Evolutionary conservation across 1,140 invertebrate genomes (phyloP), one percentile per base, ranked within the genome.

Genomic region (Macrotrachela quadricornifera): DNA sequence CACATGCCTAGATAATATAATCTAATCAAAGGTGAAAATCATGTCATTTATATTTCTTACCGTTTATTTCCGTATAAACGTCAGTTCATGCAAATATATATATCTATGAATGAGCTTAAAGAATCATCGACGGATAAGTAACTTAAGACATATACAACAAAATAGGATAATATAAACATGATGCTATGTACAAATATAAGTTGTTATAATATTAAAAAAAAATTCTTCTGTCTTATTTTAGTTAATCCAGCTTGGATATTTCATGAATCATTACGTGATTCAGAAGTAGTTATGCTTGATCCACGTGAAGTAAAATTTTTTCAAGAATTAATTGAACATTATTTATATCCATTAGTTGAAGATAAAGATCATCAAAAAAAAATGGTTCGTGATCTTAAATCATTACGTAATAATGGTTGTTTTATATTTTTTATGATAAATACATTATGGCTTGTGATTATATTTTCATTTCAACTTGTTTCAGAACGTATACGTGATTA

Each of bases 221-320:
- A 40, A 40, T 10, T 40, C 14, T 46, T 18, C 11, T 14, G 42
- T 12, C 17, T 90, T 60, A 80, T 82, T 57, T 71, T 86, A 1
- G 78, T 81, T 12, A 85, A 90, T 65, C 87, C 88, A 1, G 86
- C 81, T 60, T 94, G 90, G 90, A 81, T 94, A 55, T 84, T 85
- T 65, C 86, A 94, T 65, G 78, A 80, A 0, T 60, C 61, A 14
- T 58, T 67, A 18, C 59, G 62, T 9, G 49, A 61, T 43, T 62
- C 61, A 21, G 56, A 59, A 21, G 58, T 64, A 0, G 58, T 59
- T 18, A 43, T 18, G 42, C 47, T 57, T 16, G 56, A 57, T 37
- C 14, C 21, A 13, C 51, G 57, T 36, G 56, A 58, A 45, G 55
- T 45, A 10, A 16, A 57, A 10, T 58, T 58, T 54, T 58, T 46